Percentiles rank a stretch among this genome's conserved stretches.
Evolutionary conservation across 1,140 invertebrate genomes (phyloP).

Genomic region (Drosophila erecta): DNA sequence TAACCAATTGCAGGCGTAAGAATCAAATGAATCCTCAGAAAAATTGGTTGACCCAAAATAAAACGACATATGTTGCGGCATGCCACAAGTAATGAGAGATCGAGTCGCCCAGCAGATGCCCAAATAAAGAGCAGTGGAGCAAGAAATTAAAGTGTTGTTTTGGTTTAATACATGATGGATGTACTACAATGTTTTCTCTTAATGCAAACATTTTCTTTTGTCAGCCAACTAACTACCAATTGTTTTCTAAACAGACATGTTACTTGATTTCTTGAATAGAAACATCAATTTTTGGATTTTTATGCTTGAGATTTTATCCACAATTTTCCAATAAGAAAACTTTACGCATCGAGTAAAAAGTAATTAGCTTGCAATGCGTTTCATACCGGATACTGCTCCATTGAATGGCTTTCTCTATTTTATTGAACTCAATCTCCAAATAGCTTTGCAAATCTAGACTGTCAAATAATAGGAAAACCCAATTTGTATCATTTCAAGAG

Average conservation of each 20-base stretch:
- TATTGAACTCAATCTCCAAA: neutral
- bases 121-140: neutral
- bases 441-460: neutral
- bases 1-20: slow-evolving; percentile 45
- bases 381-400: neutral
- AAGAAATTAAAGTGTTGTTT: neutral
- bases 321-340: neutral
- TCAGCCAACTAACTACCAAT: too few species aligned
- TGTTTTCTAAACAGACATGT: too few species aligned
- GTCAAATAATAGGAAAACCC: neutral
- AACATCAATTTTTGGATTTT: neutral
- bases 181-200: too few species aligned
- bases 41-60: slow-evolving; percentile 31
- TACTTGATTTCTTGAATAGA: neutral
- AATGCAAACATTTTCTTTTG: too few species aligned
- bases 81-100: slow-evolving; percentile 19
- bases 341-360: neutral
- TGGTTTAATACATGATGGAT: too few species aligned
- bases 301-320: neutral
- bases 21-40: slow-evolving; percentile 19
- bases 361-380: neutral
- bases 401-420: neutral
- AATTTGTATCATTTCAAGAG: slow-evolving; percentile 15
- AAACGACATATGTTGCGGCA: slow-evolving; percentile 29
- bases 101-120: slow-evolving; percentile 12